These are phyloP conservation scores for Chamaetylas fuelleborni DNA, from an alignment of 2,113 vertebrate species.

Conservation along the genomic window DNA sequence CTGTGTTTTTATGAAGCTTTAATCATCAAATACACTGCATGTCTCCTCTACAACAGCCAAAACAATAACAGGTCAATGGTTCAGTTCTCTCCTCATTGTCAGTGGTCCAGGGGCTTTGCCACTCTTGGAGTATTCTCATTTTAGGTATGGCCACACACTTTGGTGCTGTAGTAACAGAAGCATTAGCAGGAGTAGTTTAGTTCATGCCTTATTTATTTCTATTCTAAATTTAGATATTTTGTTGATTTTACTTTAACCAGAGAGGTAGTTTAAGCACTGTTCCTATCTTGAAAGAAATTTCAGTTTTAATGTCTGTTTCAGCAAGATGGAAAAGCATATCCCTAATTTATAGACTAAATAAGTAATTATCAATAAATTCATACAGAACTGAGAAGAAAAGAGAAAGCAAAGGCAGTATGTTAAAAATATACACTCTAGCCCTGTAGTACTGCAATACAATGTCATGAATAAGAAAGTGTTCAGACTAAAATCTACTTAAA, in stretches of 20 bases:
- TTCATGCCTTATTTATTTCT: background rate
- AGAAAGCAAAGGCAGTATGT: background rate
- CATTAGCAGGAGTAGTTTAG: background rate
- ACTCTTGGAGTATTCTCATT: background rate
- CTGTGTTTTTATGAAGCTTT: background rate
- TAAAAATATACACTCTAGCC: background rate
- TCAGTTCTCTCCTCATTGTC: background rate
- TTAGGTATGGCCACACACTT: background rate
- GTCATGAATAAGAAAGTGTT: background rate
- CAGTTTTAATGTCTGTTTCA: background rate
- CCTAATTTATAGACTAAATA: background rate
- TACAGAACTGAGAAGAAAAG: background rate
- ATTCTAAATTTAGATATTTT: background rate
- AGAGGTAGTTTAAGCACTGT: background rate
- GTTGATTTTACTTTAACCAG: background rate
- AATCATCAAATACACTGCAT: background rate
- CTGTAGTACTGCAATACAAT: fast-evolving
- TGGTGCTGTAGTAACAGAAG: background rate
- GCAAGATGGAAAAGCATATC: background rate
- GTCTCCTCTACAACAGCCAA: background rate
- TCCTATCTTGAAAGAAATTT: background rate
- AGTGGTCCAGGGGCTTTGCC: background rate
- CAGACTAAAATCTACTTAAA: background rate
- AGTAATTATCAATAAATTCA: background rate
- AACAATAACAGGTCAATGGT: background rate